phyloP scores from a whole-genome alignment of 2,888 invertebrate genomes.

The Pandemis corylana region DNA sequence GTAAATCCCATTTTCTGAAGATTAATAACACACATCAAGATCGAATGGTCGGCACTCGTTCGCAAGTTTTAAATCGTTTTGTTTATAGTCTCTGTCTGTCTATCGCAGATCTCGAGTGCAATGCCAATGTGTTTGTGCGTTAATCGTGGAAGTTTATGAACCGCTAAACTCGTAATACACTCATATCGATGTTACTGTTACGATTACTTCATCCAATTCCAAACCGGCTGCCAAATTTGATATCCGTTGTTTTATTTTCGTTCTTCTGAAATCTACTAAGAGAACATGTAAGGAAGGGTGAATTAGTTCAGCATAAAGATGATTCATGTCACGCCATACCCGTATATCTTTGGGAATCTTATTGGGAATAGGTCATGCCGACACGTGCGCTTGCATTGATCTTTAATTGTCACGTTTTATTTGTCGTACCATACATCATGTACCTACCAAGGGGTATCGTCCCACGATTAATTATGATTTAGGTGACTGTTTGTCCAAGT shows the following conservation, averaged over 20 bases:
- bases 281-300: neutral
- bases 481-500: conserved; percentile 22
- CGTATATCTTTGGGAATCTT: conserved; percentile 1
- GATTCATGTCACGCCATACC: neutral
- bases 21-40: neutral
- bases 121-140: conserved; percentile 18
- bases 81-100: neutral
- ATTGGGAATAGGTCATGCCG: conserved; percentile 5
- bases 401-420: conserved; percentile 33
- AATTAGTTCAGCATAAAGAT: conserved; percentile 2
- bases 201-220: conserved; percentile 16
- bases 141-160: conserved; percentile 32
- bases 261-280: neutral
- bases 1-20: neutral
- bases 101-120: neutral
- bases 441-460: conserved; percentile 15
- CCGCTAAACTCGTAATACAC: conserved; percentile 23
- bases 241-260: neutral
- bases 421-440: conserved; percentile 10
- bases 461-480: conserved; percentile 36
- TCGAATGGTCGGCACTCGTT: neutral
- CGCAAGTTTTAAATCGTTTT: conserved; percentile 9
- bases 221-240: conserved; percentile 6
- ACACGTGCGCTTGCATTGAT: conserved; percentile 25
- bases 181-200: conserved; percentile 21